Conservation (phyloP, 1,140 invertebrate genomes). For the Drosophila seguyi region DNA sequence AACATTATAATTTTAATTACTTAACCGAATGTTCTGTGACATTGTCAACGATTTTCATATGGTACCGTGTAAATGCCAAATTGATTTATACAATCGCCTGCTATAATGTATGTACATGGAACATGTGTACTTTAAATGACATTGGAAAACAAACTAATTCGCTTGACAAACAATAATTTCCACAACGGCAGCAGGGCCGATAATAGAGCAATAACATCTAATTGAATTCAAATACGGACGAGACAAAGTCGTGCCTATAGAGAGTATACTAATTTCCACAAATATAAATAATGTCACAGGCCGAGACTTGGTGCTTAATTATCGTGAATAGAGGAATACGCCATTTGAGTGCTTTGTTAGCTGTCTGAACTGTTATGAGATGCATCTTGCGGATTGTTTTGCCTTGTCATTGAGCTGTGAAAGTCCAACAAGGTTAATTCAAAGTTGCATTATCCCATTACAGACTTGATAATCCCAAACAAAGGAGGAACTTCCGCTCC, state of each 20-base stretch:
- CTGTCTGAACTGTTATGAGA: background rate
- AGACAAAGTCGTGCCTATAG: slow-evolving; percentile 55
- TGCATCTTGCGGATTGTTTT: slow-evolving; percentile 17
- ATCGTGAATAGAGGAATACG: slow-evolving; percentile 24
- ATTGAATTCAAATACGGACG: slow-evolving; percentile 52
- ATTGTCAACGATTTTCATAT: background rate
- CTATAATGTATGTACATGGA: slow-evolving; percentile 17
- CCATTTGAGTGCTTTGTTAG: slow-evolving; percentile 24
- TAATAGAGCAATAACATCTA: slow-evolving; percentile 61
- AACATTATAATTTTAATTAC: background rate
- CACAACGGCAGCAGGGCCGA: slow-evolving; percentile 24
- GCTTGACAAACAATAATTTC: slow-evolving; percentile 45
- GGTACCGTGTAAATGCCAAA: slow-evolving; percentile 17
- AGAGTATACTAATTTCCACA: slow-evolving; percentile 47
- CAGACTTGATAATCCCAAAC: background rate
- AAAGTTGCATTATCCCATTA: background rate
- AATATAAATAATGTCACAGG: slow-evolving; percentile 40
- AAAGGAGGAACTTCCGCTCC: background rate
- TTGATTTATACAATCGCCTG: slow-evolving; percentile 34
- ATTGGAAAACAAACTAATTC: slow-evolving; percentile 60
- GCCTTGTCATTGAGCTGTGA: slow-evolving; percentile 20
- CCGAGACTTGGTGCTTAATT: slow-evolving; percentile 38
- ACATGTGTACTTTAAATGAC: slow-evolving; percentile 42
- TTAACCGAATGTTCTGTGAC: no score
- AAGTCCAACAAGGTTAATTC: slow-evolving; percentile 11